Evolutionary conservation across 2,797 vertebrate genomes (phyloP), one percentile per base, ranked within the genome.

Genomic region (Parauchenoglanis punctatus): DNA sequence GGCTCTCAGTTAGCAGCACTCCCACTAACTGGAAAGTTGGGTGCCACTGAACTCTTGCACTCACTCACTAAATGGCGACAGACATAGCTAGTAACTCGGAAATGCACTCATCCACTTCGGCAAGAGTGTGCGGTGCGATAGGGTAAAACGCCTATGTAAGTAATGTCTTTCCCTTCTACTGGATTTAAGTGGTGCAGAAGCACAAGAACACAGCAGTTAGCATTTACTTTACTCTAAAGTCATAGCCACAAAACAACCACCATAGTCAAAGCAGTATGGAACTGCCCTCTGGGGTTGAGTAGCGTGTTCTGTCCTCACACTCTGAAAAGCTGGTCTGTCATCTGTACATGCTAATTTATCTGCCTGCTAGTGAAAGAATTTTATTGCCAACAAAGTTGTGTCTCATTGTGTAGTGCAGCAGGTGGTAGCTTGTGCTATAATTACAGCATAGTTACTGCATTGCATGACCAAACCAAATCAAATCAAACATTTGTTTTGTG

Each of bases 1-100:
- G 87, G 56, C 68, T 83, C 86, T 88, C 59, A 85, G 84, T 86
- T 88, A 73, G 83, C 87, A 83, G 80, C 87, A 86, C 70, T 82
- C 67, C 77, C 83, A 70, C 78, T 83, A 61, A 63, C 25, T 72
- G 68, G 58, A 86, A 86, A 83, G 56, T 40, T 75, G 70, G 56
- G 73, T 65, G 46, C 80, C 31, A 10, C 70, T 88, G 84, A 88
- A 88, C 87, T 86, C 46, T 88, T 88, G 87, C 84, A 86, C 87
- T 86, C 28, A 28, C 61, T 67, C 81, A 87, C 81, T 84, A 70
- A 89, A 73, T 56, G 63, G 81, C 44, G 76, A 84, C 81, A 84
- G 56, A 81, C 84, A 84, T 70, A 59, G 68, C 61, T 72, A 56
- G n/a, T 81, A 28, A 81, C 83, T 72, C 56, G 52, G n/a, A 84